Conservation (phyloP, 2,888 invertebrate species). For the Harpalus rubripes region DNA sequence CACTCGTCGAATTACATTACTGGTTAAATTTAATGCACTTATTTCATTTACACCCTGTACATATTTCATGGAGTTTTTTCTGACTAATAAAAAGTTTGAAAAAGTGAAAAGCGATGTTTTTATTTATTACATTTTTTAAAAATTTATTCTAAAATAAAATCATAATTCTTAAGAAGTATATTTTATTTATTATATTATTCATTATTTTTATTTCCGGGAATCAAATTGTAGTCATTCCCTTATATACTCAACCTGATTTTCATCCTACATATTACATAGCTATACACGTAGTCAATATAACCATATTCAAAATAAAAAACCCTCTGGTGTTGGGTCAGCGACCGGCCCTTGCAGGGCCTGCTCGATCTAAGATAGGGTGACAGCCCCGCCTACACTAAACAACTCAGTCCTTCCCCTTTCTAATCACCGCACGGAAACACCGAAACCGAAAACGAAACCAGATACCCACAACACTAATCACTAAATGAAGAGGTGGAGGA, state of each 20-base stretch:
- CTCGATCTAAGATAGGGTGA: constrained; percentile 48
- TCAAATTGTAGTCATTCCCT: neutral
- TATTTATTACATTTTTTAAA: no score
- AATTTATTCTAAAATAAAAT: no score
- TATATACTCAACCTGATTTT: neutral
- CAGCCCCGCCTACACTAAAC: constrained; percentile 20
- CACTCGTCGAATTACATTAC: no score
- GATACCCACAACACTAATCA: neutral
- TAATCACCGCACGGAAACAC: constrained; percentile 27
- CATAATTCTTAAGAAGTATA: no score
- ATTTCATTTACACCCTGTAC: no score
- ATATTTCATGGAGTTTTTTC: no score
- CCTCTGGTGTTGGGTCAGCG: neutral
- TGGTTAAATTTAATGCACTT: no score
- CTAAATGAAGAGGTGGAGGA: neutral
- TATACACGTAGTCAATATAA: constrained; percentile 22
- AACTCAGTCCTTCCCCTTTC: constrained; percentile 20
- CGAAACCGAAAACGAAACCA: constrained; percentile 22
- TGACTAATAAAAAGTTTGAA: no score
- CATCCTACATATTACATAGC: constrained; percentile 48
- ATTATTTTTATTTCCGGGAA: no score
- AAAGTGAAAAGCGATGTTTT: no score
- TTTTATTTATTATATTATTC: no score
- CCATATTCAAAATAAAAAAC: constrained; percentile 40
- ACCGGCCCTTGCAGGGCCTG: constrained; percentile 27